Conservation (phyloP, 2,888 invertebrate species). For the Chrysomela aeneicollis region DNA sequence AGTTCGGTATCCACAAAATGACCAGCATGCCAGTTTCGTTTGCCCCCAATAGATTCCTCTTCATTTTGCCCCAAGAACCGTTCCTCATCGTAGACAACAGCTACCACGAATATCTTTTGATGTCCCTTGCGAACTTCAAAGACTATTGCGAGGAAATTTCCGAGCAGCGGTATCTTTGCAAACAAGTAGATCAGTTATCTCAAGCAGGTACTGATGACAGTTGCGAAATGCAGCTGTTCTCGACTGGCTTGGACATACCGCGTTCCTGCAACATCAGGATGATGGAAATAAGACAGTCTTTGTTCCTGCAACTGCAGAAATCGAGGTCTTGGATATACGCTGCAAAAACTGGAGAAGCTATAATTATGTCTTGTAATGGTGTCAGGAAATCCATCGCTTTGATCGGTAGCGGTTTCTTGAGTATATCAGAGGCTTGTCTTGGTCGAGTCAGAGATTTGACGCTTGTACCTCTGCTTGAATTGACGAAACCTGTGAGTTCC, state of each 20-base stretch:
- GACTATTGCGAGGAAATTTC: conserved; percentile 14
- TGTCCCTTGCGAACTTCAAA: conserved; percentile 18
- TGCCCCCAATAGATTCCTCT: conserved; percentile 10
- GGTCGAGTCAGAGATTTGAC: neutral
- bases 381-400: neutral
- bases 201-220: neutral
- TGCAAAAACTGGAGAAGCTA: neutral
- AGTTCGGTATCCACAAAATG: conserved; percentile 24
- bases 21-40: conserved; percentile 21
- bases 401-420: conserved; percentile 23
- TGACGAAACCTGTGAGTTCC: conserved; percentile 15
- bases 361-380: neutral
- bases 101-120: conserved; percentile 20
- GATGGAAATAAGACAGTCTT: conserved; percentile 5
- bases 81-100: conserved; percentile 21
- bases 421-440: conserved; percentile 1
- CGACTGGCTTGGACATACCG: conserved; percentile 10
- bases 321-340: conserved; percentile 23
- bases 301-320: conserved; percentile 27
- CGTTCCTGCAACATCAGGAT: conserved; percentile 19
- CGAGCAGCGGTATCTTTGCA: conserved; percentile 14
- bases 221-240: conserved; percentile 24
- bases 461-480: conserved; percentile 12
- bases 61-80: conserved; percentile 26
- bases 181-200: conserved; percentile 18